Conservation (phyloP, 2,797 vertebrate genomes). For the Eleutherodactylus coqui region DNA sequence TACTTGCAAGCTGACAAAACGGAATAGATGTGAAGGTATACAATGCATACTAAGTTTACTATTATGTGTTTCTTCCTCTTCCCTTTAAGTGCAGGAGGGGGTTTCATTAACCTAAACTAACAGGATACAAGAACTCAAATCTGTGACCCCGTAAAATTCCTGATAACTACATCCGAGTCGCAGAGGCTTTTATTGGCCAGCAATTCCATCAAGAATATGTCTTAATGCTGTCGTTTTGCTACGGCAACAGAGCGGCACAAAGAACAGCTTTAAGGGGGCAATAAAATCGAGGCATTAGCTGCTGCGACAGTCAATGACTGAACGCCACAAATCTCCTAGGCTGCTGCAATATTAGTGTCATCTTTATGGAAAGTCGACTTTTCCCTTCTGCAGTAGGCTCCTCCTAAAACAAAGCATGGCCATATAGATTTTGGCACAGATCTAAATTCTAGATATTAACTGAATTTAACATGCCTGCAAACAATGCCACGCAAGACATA, state of each 20-base stretch:
- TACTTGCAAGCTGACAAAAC: slow-evolving; percentile 57
- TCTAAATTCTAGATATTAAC: slow-evolving; percentile 31
- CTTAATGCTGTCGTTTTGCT: slow-evolving; percentile 68
- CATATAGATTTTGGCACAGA: slow-evolving; percentile 24
- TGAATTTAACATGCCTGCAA: slow-evolving; percentile 5
- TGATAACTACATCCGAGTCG: slow-evolving; percentile 44
- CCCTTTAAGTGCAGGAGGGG: background rate
- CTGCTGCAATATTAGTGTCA: slow-evolving; percentile 62
- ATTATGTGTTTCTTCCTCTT: background rate
- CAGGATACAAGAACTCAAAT: slow-evolving; percentile 52
- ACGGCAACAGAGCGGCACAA: slow-evolving; percentile 66
- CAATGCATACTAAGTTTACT: background rate
- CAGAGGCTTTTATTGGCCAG: slow-evolving; percentile 66
- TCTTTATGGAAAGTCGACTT: slow-evolving; percentile 61
- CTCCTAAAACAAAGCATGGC: slow-evolving; percentile 41
- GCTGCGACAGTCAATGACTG: slow-evolving; percentile 66
- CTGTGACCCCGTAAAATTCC: background rate
- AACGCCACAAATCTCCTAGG: slow-evolving; percentile 61
- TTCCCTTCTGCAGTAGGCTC: slow-evolving; percentile 27
- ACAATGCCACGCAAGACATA: background rate
- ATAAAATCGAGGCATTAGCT: slow-evolving; percentile 62
- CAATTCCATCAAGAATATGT: slow-evolving; percentile 60
- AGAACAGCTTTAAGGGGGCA: slow-evolving; percentile 59
- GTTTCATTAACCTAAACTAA: background rate
- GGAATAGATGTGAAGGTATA: slow-evolving; percentile 48